phyloP scores from a whole-genome alignment of 2,113 vertebrate genomes.

The Syngnathus typhle region DNA sequence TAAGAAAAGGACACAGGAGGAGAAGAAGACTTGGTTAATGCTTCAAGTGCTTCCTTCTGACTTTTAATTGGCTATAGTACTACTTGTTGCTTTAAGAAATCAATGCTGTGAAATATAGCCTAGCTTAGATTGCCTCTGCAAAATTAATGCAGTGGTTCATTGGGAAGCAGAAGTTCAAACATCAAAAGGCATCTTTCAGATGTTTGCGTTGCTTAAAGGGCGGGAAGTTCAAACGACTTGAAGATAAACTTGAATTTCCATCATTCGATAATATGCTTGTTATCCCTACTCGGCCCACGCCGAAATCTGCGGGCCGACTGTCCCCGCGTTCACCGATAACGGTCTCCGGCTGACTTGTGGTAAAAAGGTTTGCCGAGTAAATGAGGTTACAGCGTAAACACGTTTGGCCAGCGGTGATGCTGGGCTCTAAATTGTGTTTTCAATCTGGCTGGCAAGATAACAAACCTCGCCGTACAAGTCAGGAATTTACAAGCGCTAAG shows the following conservation, averaged over 20 bases:
- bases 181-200: constrained; percentile 3
- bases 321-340: constrained; percentile 18
- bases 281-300: not conserved
- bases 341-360: not conserved
- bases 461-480: not conserved
- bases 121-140: too few relatives aligned
- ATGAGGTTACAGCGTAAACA: constrained; percentile 7
- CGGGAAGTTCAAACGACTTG: constrained; percentile 22
- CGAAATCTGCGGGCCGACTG: not conserved
- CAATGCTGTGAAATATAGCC: too few relatives aligned
- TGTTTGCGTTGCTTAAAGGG: constrained; percentile 8
- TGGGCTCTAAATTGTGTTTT: constrained; percentile 1
- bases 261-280: not conserved
- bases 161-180: not conserved
- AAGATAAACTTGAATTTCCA: constrained; percentile 13
- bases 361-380: constrained; percentile 10
- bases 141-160: not conserved
- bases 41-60: not conserved
- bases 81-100: too few relatives aligned
- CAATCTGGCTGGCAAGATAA: constrained; percentile 11
- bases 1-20: constrained; percentile 32
- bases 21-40: not conserved
- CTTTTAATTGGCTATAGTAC: too few relatives aligned
- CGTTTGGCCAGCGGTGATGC: not conserved
- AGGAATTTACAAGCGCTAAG: constrained; percentile 1